Evolutionary conservation across 2,797 vertebrate species (phyloP).

Genomic region (Acestrorhynchus altus): DNA sequence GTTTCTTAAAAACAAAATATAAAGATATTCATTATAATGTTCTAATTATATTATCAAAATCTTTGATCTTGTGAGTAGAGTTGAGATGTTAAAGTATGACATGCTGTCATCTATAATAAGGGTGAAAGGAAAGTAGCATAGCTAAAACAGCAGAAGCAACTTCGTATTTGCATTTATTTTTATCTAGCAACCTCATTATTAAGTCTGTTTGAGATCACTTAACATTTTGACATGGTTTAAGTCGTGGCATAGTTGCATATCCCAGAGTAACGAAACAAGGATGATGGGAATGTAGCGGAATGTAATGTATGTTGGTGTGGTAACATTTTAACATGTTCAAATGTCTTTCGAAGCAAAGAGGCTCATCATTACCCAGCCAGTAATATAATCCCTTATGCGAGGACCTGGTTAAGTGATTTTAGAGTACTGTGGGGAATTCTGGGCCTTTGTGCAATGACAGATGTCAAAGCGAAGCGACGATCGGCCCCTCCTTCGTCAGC

Average conservation of each 20-base stretch:
- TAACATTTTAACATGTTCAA: background rate
- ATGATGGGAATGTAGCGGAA: background rate
- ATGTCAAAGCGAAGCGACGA: constrained; percentile 15
- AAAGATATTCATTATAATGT: too few relatives aligned
- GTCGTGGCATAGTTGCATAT: background rate
- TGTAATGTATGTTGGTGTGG: background rate
- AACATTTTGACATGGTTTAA: too few relatives aligned
- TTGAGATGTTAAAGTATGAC: background rate
- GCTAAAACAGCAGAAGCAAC: too few relatives aligned
- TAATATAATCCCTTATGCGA: background rate
- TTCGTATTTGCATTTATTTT: too few relatives aligned
- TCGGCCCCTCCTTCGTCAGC: constrained; percentile 15
- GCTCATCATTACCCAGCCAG: background rate
- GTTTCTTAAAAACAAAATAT: too few relatives aligned
- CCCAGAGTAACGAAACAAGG: background rate
- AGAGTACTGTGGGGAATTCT: constrained; percentile 19
- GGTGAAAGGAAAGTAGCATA: too few relatives aligned
- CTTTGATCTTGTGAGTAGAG: too few relatives aligned
- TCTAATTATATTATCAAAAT: too few relatives aligned
- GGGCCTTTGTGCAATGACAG: constrained; percentile 28
- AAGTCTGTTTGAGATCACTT: too few relatives aligned
- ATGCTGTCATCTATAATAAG: background rate
- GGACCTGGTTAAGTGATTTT: constrained; percentile 5
- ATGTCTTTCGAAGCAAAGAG: constrained; percentile 1
- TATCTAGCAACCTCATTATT: too few relatives aligned